Percentiles rank a stretch among this genome's conserved stretches.
These are phyloP conservation scores for Porites rus DNA, from an alignment of 92 coral and sea anemone genomes.

Conservation along the genomic window DNA sequence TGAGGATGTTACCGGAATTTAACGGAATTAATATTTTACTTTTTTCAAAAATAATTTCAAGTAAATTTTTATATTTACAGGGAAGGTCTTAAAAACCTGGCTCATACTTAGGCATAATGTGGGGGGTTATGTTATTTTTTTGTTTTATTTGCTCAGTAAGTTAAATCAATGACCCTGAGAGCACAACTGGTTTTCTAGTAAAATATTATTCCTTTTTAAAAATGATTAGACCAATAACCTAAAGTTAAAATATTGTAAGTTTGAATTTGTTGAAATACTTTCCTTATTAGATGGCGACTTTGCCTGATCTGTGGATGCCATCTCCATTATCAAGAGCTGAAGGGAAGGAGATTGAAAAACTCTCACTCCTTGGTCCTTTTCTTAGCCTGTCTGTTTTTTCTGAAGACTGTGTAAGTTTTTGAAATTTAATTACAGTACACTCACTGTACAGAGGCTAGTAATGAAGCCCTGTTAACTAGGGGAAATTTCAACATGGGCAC, in stretches of 20 bases:
- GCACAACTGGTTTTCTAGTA: no score
- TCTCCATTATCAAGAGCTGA: slow-evolving; percentile 77
- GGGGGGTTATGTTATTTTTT: no score
- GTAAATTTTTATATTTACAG: no score
- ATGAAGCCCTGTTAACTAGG: neutral
- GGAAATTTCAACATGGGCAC: no score
- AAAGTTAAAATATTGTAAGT: neutral
- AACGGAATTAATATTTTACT: no score
- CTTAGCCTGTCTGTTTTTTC: slow-evolving; percentile 86
- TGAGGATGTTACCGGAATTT: no score
- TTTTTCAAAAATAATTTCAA: no score
- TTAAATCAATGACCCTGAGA: no score
- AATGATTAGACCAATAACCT: neutral
- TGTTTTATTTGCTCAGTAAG: no score
- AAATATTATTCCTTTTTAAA: no score
- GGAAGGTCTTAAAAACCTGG: no score
- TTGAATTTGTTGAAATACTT: neutral
- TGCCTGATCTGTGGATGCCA: slow-evolving; percentile 76
- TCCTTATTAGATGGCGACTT: slow-evolving; percentile 67
- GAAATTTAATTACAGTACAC: neutral
- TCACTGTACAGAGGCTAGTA: neutral
- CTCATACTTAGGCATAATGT: no score
- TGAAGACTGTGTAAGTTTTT: slow-evolving; percentile 82
- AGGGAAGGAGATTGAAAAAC: slow-evolving; percentile 83
- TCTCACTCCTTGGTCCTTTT: slow-evolving; percentile 86